A percentile compares a stretch with the other conserved stretches of the same genome.
Evolutionary conservation across 2,797 vertebrate genomes (phyloP).

Genomic region (Leptodactylus fallax): DNA sequence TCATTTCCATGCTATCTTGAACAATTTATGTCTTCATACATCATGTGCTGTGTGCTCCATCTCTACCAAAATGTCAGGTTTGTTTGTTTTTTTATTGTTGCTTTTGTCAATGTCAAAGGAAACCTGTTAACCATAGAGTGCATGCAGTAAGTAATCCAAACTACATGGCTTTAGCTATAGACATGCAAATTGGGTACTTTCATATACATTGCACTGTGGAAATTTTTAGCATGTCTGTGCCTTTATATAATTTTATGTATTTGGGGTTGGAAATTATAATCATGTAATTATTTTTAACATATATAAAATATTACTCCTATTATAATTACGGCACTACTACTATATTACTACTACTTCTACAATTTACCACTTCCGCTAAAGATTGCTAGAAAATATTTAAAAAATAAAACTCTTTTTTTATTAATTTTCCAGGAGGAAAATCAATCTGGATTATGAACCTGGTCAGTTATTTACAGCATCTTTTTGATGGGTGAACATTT

Average conservation of each 20-base stretch:
- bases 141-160: conserved; percentile 18
- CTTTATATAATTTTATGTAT: no score
- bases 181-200: not conserved
- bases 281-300: no score
- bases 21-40: conserved; percentile 55
- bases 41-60: conserved; percentile 12
- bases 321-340: no score
- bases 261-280: no score
- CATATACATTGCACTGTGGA: not conserved
- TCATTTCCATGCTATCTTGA: conserved; percentile 45
- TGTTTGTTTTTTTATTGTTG: conserved; percentile 40
- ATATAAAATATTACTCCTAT: no score
- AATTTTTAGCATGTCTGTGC: no score
- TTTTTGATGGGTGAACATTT: not conserved
- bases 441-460: no score
- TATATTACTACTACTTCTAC: no score
- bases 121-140: conserved; percentile 14
- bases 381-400: no score
- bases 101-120: conserved; percentile 44
- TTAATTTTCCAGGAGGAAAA: no score
- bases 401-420: no score
- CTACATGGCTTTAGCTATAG: not conserved
- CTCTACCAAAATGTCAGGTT: conserved; percentile 41
- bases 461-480: not conserved
- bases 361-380: no score